These are phyloP conservation scores for Trichoplax adhaerens DNA, from an alignment of 37 sponge, comb jelly and placozoan species.

Conservation along the genomic window DNA sequence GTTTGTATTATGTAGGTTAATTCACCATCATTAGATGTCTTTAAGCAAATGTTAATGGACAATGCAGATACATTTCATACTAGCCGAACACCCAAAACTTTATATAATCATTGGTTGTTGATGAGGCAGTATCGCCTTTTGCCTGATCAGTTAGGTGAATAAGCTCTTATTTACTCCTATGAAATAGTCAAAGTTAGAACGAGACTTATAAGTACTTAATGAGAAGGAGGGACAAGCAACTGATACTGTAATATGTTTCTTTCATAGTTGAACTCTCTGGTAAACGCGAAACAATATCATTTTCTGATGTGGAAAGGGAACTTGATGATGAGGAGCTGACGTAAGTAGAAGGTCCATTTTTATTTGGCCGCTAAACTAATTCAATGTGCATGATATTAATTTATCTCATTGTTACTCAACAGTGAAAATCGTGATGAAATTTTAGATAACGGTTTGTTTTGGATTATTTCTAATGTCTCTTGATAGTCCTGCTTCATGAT, in stretches of 20 bases:
- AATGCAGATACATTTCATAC: conserved; percentile 52
- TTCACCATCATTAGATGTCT: conserved; percentile 42
- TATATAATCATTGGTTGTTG: conserved; percentile 82
- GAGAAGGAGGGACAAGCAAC: neutral
- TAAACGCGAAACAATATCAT: neutral
- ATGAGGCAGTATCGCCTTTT: conserved; percentile 75
- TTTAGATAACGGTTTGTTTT: neutral
- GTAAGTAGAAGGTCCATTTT: conserved; percentile 10
- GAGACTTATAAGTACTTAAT: too few relatives aligned
- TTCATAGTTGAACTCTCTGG: too few relatives aligned
- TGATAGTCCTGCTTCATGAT: neutral
- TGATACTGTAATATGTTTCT: neutral
- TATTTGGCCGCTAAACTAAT: neutral
- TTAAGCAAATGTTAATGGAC: conserved; percentile 41
- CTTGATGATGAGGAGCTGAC: conserved; percentile 45
- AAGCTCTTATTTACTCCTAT: neutral
- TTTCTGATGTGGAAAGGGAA: neutral
- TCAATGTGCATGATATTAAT: neutral
- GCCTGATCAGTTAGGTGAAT: conserved; percentile 35
- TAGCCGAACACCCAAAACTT: conserved; percentile 50
- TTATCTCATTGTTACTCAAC: neutral
- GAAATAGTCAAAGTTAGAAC: too few relatives aligned
- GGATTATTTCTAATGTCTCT: neutral
- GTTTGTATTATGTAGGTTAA: conserved; percentile 27
- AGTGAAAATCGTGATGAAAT: neutral